Conservation (phyloP, 2,888 invertebrate genomes). For the Petrophora chlorosata region DNA sequence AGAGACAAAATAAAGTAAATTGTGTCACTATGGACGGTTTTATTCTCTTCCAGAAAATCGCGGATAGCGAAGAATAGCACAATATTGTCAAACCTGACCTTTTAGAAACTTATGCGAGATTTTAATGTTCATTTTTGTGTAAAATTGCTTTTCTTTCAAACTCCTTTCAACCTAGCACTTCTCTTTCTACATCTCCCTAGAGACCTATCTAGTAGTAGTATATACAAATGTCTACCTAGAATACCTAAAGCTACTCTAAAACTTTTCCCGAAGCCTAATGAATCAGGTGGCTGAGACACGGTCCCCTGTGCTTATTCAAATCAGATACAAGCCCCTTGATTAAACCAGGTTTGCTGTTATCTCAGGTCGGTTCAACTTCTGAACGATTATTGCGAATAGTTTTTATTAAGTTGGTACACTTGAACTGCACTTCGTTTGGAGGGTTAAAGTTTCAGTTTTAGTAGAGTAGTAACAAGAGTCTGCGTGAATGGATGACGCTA, state of each 20-base stretch:
- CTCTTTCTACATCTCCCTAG: too few species aligned
- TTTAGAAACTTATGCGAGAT: too few species aligned
- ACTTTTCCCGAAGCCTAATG: conserved; percentile 32
- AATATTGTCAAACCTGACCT: too few species aligned
- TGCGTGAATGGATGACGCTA: too few species aligned
- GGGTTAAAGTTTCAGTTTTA: background rate
- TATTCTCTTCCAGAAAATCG: too few species aligned
- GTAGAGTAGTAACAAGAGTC: too few species aligned
- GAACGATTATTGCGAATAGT: conserved; percentile 33
- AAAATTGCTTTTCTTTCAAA: too few species aligned
- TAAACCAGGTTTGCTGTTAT: conserved; percentile 19
- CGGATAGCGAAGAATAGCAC: too few species aligned
- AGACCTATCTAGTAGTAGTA: too few species aligned
- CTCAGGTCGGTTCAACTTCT: conserved; percentile 22
- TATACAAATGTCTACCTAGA: conserved; percentile 1
- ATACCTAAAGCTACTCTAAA: conserved; percentile 25
- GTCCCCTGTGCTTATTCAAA: conserved; percentile 36
- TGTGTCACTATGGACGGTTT: too few species aligned
- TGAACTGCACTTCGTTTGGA: background rate
- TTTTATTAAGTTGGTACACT: conserved; percentile 16
- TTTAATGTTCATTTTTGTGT: too few species aligned
- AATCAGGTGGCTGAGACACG: conserved; percentile 29
- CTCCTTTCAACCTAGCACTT: background rate
- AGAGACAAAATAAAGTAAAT: too few species aligned
- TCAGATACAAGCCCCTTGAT: conserved; percentile 37